These are phyloP conservation scores for Cebidichthys violaceus DNA, from an alignment of 2,113 vertebrate species.

Conservation along the genomic window DNA sequence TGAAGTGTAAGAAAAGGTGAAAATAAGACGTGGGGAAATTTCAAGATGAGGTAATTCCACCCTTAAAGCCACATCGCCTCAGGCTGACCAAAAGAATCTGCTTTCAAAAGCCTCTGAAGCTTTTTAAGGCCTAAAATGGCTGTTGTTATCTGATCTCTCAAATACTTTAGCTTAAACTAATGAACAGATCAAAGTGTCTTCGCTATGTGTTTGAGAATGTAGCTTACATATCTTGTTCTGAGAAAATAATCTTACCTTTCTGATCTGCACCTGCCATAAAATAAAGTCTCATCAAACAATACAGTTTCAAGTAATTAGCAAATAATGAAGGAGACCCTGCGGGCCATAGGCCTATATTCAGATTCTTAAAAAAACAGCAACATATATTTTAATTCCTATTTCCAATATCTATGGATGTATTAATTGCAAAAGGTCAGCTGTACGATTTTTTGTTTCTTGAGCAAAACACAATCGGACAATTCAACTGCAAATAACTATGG, in stretches of 20 bases:
- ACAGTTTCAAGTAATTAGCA: not conserved
- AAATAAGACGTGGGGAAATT: conserved; percentile 38
- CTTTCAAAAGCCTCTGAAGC: conserved; percentile 77
- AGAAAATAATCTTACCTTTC: conserved; percentile 15
- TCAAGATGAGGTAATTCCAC: conserved; percentile 68
- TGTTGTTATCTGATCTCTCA: conserved; percentile 79
- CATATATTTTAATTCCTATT: not conserved
- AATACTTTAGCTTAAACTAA: conserved; percentile 69
- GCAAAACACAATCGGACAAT: not conserved
- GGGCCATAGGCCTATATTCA: not conserved
- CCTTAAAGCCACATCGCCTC: conserved; percentile 60
- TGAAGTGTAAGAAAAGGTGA: conserved; percentile 34
- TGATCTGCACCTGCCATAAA: conserved; percentile 43
- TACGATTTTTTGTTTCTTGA: not conserved
- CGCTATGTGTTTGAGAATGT: conserved; percentile 45
- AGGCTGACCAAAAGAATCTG: conserved; percentile 74
- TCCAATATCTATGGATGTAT: not conserved
- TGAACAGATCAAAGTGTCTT: conserved; percentile 74
- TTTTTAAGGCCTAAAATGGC: conserved; percentile 68
- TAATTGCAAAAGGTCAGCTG: not conserved
- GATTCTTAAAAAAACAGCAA: not conserved
- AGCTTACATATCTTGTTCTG: conserved; percentile 20
- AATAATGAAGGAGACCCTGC: too few species aligned
- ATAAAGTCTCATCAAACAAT: not conserved
- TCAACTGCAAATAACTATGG: too few species aligned